Base-by-base conservation (phyloP, 2,888 invertebrate genomes). In the Minunthozetes semirufus region DNA sequence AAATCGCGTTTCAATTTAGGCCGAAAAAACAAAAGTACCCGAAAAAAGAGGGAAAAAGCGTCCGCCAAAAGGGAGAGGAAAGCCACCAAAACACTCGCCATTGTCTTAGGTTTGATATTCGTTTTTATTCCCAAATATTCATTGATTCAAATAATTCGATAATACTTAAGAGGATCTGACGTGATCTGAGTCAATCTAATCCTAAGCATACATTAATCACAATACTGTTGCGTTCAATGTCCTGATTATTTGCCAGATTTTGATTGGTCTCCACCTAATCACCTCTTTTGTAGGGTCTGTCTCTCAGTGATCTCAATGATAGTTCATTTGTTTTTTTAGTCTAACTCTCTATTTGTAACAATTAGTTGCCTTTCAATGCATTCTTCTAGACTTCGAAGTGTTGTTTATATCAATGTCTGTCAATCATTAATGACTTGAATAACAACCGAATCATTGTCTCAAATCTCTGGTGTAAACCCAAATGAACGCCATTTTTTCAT, bases 71-170 rank as follows among this genome's bases (percentile, higher is more conserved):
- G 92, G 81, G 99, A 99, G 82, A 88, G 95, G 77, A 96, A 99
- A 84, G 98, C 99, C 46, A 99, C 98, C 11, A 98, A 98, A 86
- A 99, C 98, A 11, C 85, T 99, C 79, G 98, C 97, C 76, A 97
- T 99, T 84, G 99, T 99, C 79, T 87, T 99, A 83, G 97, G 98
- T 98, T 85, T 88, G 89, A 33, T 33, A 33, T 33, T 5, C 3
- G n/a, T n/a, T 13, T 27, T 59, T 59, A 9, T 2, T n/a, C 22
- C 3, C 27, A 11, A n/a, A 59, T 59, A 25, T 42, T 13, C 42
- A 42, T 42, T 42, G 5, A 11, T 42, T 42, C 8, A 42, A 42
- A 42, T 33, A 33, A 4, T 33, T 33, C 9, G 33, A 33, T 4
- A 33, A n/a, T n/a, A 8, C 4, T 33, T 33, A 33, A 33, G 33